phyloP scores from a whole-genome alignment of 2,113 vertebrate species.

The Ibidorhyncha struthersii region DNA sequence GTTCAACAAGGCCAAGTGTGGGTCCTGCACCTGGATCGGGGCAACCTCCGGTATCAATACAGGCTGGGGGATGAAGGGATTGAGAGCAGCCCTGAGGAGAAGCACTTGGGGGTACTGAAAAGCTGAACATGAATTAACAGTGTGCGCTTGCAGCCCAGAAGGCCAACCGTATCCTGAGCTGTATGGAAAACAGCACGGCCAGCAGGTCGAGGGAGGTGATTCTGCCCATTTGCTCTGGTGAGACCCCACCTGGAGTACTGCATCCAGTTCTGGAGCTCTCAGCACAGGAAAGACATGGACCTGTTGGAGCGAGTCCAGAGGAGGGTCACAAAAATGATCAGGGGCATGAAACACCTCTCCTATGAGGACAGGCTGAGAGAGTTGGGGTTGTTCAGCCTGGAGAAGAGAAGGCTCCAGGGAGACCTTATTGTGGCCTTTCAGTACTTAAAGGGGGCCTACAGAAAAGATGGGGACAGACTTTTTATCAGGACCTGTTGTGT shows the following conservation, averaged over 20 bases:
- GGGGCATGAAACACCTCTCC: background rate
- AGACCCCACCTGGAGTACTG: background rate
- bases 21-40: background rate
- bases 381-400: background rate
- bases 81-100: background rate
- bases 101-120: too few relatives aligned
- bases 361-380: background rate
- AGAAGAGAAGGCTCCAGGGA: background rate
- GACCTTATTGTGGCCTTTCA: rapidly evolving
- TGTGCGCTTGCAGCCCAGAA: too few relatives aligned
- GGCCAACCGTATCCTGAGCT: background rate
- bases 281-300: background rate
- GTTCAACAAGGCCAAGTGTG: background rate
- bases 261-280: background rate
- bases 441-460: background rate
- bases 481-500: background rate
- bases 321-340: background rate
- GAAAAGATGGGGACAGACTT: background rate
- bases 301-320: background rate
- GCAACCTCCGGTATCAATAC: rapidly evolving
- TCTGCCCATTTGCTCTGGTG: background rate
- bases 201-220: background rate
- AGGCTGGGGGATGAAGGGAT: background rate
- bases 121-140: too few relatives aligned
- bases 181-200: background rate